Evolutionary conservation across 2,888 invertebrate genomes (phyloP).

Genomic region (Xylophagus ater): DNA sequence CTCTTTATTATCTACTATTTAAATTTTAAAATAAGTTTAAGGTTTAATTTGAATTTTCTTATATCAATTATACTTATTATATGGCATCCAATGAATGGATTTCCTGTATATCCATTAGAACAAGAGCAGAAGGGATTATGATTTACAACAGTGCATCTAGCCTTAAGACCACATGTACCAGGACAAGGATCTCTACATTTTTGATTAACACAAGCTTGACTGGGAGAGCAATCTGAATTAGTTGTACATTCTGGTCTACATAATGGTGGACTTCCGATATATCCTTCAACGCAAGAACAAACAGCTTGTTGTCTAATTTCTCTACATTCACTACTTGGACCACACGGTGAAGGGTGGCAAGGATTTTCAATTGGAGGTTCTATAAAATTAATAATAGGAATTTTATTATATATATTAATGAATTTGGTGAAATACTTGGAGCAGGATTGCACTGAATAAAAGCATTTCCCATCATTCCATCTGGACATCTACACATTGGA

Average conservation of each 20-base stretch:
- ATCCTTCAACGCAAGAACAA: slow-evolving; percentile 59
- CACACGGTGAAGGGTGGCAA: slow-evolving; percentile 58
- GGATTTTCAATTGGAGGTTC: slow-evolving; percentile 43
- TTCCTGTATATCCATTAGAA: slow-evolving; percentile 50
- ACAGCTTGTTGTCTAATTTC: slow-evolving; percentile 38
- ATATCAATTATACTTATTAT: slow-evolving; percentile 37
- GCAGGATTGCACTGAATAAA: slow-evolving; percentile 49
- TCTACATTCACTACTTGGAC: slow-evolving; percentile 61
- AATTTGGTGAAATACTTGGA: slow-evolving; percentile 37
- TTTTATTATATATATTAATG: too few species aligned
- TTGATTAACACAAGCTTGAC: slow-evolving; percentile 61
- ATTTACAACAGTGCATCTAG: slow-evolving; percentile 60
- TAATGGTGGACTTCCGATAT: slow-evolving; percentile 56
- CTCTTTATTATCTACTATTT: slow-evolving; percentile 23
- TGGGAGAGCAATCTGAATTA: slow-evolving; percentile 59
- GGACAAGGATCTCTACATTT: slow-evolving; percentile 69
- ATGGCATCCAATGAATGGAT: slow-evolving; percentile 55
- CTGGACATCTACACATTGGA: slow-evolving; percentile 51
- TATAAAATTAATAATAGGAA: slow-evolving; percentile 30
- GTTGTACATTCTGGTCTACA: slow-evolving; percentile 65
- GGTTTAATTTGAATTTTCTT: slow-evolving; percentile 29
- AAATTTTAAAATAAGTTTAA: too few species aligned
- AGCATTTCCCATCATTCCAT: slow-evolving; percentile 59
- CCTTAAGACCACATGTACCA: slow-evolving; percentile 59
- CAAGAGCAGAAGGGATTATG: slow-evolving; percentile 67